Percentiles rank a stretch among this genome's conserved stretches.
phyloP scores from a whole-genome alignment of 2,797 vertebrate genomes.

The Tarsius wallacei region DNA sequence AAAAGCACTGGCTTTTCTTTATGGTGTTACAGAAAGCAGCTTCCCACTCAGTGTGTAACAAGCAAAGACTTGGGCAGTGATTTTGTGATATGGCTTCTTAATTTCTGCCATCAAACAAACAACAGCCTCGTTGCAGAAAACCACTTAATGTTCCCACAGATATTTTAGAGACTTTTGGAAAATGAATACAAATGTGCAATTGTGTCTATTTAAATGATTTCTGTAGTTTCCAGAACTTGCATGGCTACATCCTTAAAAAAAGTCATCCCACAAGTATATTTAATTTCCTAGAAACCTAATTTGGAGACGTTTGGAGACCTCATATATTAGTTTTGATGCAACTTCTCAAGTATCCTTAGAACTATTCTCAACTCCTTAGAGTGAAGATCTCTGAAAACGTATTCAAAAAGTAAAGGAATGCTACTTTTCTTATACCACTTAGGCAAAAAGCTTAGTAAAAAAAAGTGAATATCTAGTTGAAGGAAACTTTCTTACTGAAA shows the following conservation, averaged over 20 bases:
- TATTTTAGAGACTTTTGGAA: not conserved
- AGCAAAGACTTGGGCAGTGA: not conserved
- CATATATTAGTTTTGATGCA: not conserved
- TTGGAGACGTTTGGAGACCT: not conserved
- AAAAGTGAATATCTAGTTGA: conserved; percentile 11
- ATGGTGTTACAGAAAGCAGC: no score
- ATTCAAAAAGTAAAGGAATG: conserved; percentile 16
- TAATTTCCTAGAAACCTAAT: conserved; percentile 16
- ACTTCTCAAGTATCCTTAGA: not conserved
- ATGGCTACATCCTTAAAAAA: conserved; percentile 26
- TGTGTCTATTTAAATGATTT: conserved; percentile 26
- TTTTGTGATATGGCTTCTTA: not conserved
- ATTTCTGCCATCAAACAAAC: not conserved
- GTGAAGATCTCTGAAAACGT: not conserved
- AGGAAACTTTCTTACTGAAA: conserved; percentile 45
- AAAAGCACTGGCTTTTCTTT: not conserved
- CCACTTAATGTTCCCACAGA: not conserved
- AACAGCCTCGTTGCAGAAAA: not conserved
- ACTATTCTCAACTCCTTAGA: not conserved
- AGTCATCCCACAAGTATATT: not conserved
- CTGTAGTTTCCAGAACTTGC: conserved; percentile 43
- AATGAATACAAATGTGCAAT: not conserved
- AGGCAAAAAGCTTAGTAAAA: conserved; percentile 48
- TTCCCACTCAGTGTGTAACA: no score
- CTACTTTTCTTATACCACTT: not conserved